These are phyloP conservation scores for Arvicanthis niloticus DNA, from an alignment of 2,113 vertebrate species.

Conservation along the genomic window DNA sequence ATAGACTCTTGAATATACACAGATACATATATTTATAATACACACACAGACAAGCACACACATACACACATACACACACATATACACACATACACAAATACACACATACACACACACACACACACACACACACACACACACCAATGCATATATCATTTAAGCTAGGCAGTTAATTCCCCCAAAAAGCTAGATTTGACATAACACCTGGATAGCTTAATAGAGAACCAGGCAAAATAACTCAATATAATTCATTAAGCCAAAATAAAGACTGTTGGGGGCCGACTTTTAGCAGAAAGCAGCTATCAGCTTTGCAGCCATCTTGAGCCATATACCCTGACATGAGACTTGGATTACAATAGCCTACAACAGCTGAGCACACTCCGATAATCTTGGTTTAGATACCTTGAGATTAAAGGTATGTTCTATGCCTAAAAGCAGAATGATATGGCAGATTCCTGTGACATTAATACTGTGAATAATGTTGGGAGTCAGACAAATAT, in stretches of 20 bases:
- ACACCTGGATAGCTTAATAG: not conserved
- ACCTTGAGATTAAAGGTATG: too few species aligned
- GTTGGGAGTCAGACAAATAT: not conserved
- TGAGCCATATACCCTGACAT: too few species aligned
- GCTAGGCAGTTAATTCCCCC: not conserved
- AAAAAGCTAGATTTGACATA: not conserved
- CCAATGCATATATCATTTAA: not conserved
- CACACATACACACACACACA: not conserved
- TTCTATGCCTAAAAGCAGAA: not conserved
- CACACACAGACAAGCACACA: not conserved
- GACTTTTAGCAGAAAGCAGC: too few species aligned
- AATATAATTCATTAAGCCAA: not conserved
- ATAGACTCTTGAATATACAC: not conserved
- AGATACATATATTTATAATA: rapidly evolving
- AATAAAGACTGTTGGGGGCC: too few species aligned
- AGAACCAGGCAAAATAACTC: not conserved
- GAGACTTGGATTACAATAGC: too few species aligned
- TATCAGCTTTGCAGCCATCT: too few species aligned
- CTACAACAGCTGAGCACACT: too few species aligned
- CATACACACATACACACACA: not conserved
- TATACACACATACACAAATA: not conserved
- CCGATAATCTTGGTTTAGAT: too few species aligned
- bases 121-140: not conserved
- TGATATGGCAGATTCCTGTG: not conserved
- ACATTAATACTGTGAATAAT: not conserved